Evolutionary conservation across 2,888 invertebrate genomes (phyloP).

Genomic region (Oscheius sp.): DNA sequence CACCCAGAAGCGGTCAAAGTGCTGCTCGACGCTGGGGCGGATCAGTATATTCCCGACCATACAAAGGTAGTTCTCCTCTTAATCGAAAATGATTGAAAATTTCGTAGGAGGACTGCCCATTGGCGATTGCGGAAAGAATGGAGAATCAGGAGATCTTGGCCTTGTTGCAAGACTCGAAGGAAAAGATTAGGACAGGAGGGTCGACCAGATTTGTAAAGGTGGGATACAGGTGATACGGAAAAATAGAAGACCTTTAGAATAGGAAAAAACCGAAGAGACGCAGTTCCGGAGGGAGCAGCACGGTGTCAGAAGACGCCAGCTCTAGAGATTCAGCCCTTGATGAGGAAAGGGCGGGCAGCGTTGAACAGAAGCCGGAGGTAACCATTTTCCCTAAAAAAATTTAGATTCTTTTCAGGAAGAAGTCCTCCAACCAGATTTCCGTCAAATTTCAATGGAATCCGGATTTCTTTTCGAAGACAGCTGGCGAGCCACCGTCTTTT

Average conservation of each 20-base stretch:
- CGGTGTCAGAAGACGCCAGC: conserved; percentile 1
- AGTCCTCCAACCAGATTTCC: no score
- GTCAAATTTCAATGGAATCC: no score
- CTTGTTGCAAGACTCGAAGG: not conserved
- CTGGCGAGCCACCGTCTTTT: no score
- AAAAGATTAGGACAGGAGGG: not conserved
- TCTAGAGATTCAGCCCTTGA: not conserved
- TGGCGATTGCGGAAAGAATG: not conserved
- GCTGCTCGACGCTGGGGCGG: conserved; percentile 12
- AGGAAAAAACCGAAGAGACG: not conserved
- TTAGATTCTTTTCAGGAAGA: no score
- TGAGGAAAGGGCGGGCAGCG: no score
- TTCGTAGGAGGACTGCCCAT: conserved; percentile 1
- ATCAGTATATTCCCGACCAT: conserved; percentile 11
- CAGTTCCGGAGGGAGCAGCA: not conserved
- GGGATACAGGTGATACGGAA: not conserved
- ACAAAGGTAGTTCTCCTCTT: not conserved
- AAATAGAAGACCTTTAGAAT: not conserved
- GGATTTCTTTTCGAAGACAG: no score
- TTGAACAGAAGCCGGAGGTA: no score
- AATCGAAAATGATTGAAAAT: not conserved
- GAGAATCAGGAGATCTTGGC: conserved; percentile 5
- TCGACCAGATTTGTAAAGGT: not conserved
- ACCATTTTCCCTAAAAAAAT: no score
- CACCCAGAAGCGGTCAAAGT: not conserved